Percentiles rank a stretch among this genome's conserved stretches.
These are phyloP conservation scores for Yponomeuta evonymella DNA, from an alignment of 2,888 invertebrate species.

Conservation along the genomic window DNA sequence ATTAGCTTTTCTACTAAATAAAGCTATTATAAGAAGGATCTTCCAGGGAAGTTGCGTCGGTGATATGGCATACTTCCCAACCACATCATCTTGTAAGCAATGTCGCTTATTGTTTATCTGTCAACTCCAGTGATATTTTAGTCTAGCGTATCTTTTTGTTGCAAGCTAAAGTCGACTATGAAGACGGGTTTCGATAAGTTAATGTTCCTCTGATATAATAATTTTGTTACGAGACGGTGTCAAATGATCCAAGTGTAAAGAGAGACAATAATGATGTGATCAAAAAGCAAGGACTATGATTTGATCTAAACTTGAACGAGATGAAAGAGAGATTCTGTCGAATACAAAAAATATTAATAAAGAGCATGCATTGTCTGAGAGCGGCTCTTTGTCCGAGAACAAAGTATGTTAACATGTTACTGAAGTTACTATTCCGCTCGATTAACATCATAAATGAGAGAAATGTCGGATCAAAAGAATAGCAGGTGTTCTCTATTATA, in stretches of 20 bases:
- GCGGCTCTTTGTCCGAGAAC: constrained; percentile 62
- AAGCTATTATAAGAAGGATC: background rate
- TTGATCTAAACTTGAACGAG: constrained; percentile 72
- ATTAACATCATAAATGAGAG: constrained; percentile 75
- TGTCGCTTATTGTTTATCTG: constrained; percentile 72
- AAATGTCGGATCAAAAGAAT: constrained; percentile 74
- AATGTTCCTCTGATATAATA: background rate
- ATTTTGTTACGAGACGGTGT: constrained; percentile 31
- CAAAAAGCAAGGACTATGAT: constrained; percentile 71
- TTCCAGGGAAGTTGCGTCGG: background rate
- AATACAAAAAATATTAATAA: constrained; percentile 72
- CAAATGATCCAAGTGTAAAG: constrained; percentile 32
- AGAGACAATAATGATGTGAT: constrained; percentile 70
- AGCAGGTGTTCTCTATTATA: constrained; percentile 73
- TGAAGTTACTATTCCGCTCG: constrained; percentile 52
- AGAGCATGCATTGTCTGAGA: constrained; percentile 62
- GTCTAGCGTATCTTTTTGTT: background rate
- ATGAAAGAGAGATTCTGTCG: constrained; percentile 70
- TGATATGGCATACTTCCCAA: background rate
- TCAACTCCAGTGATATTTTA: constrained; percentile 30
- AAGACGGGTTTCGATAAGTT: background rate
- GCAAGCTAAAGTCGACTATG: constrained; percentile 28
- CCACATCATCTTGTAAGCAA: constrained; percentile 53
- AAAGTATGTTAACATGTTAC: constrained; percentile 62
- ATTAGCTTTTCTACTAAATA: too few relatives aligned